Conservation (phyloP, 1,140 invertebrate species). For the Amphibalanus amphitrite region DNA sequence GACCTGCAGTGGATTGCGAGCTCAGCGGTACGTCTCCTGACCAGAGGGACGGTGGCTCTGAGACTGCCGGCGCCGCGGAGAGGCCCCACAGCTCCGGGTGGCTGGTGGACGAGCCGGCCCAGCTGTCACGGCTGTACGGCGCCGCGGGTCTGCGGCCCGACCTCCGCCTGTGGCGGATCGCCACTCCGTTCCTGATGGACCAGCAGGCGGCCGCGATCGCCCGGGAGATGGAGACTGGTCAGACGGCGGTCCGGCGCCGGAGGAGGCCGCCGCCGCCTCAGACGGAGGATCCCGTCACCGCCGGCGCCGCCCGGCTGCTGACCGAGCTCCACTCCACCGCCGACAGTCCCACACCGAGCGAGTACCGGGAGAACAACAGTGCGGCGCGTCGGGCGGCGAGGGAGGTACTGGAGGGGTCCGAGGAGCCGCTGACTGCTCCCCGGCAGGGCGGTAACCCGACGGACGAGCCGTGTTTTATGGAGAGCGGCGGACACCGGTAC, state of each 20-base stretch:
- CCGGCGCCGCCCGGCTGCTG: background rate
- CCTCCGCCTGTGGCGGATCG: background rate
- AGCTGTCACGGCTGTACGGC: background rate
- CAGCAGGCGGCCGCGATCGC: constrained; percentile 4
- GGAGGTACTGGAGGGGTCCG: background rate
- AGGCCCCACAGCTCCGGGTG: background rate
- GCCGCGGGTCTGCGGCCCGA: background rate
- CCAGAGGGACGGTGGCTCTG: background rate
- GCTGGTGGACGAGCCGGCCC: background rate
- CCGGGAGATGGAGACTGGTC: background rate
- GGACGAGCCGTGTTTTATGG: background rate
- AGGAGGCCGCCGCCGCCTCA: background rate
- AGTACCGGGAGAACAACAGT: background rate
- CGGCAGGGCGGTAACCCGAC: background rate
- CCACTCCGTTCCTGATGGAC: constrained; percentile 10
- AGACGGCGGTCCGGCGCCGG: background rate
- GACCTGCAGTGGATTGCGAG: no score
- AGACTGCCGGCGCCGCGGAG: no score
- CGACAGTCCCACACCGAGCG: background rate
- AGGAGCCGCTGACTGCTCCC: background rate
- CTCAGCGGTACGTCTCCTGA: no score
- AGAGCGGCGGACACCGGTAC: background rate
- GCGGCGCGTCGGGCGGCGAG: background rate
- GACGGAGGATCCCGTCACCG: background rate
- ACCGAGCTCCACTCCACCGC: background rate